Evolutionary conservation across 23 tunicate genomes (phyloP).

Genomic region (Halocynthia roretzi): DNA sequence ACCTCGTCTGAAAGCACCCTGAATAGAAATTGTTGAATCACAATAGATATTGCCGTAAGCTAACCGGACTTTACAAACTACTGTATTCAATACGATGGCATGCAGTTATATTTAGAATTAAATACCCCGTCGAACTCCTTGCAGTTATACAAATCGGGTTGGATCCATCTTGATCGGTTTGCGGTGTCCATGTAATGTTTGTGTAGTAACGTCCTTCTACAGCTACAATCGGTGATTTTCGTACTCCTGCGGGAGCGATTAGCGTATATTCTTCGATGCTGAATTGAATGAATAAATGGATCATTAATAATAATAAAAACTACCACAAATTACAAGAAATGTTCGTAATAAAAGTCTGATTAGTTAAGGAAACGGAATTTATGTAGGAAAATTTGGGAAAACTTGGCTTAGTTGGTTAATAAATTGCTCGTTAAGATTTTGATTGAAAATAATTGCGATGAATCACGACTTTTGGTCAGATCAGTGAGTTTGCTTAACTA

Average conservation of each 20-base stretch:
- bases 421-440: too few relatives aligned
- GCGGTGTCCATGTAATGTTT: conserved; percentile 45
- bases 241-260: conserved; percentile 33
- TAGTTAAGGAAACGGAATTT: too few relatives aligned
- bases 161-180: conserved; percentile 23
- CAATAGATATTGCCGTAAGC: too few relatives aligned
- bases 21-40: not conserved
- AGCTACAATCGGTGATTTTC: conserved; percentile 15
- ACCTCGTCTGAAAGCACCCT: conserved; percentile 28
- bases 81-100: not conserved
- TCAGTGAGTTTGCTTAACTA: too few relatives aligned
- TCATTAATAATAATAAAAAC: too few relatives aligned
- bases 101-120: not conserved
- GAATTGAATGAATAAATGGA: not conserved
- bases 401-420: too few relatives aligned
- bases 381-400: too few relatives aligned
- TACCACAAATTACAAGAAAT: too few relatives aligned
- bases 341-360: too few relatives aligned
- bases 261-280: conserved; percentile 19
- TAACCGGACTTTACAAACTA: too few relatives aligned
- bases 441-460: too few relatives aligned
- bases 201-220: conserved; percentile 9
- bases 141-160: conserved; percentile 35
- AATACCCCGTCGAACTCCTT: conserved; percentile 27
- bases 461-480: too few relatives aligned